Conservation (phyloP, 1,140 invertebrate species). For the Pseudomyrmex dendroicus region DNA sequence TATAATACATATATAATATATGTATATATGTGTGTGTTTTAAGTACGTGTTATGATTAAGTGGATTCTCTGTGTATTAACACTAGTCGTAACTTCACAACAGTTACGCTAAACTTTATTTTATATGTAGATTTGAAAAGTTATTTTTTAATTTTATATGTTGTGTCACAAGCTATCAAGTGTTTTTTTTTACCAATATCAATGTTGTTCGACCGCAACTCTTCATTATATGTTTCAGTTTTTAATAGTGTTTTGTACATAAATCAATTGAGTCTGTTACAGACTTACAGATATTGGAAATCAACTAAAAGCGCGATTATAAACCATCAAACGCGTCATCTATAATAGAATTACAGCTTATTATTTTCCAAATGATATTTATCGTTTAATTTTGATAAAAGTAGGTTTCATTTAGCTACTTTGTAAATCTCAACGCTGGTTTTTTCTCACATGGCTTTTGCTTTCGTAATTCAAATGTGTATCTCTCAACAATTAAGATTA, state of each 20-base stretch:
- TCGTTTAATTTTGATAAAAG: conserved; percentile 6
- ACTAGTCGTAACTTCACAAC: too few relatives aligned
- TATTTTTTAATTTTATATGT: conserved; percentile 3
- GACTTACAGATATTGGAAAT: background rate
- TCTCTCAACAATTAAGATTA: conserved; percentile 17
- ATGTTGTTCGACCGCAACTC: background rate
- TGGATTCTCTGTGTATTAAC: background rate
- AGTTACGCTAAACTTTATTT: too few relatives aligned
- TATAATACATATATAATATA: too few relatives aligned
- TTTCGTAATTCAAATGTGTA: background rate
- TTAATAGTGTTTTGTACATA: background rate
- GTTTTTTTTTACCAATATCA: background rate
- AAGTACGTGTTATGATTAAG: too few relatives aligned
- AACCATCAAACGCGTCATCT: background rate
- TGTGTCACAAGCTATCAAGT: too few relatives aligned
- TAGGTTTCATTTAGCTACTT: conserved; percentile 21
- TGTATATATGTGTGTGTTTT: too few relatives aligned
- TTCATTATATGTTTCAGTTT: too few relatives aligned
- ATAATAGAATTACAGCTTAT: conserved; percentile 15
- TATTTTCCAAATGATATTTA: conserved; percentile 34
- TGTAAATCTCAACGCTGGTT: background rate
- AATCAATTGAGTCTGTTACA: background rate
- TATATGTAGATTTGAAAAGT: too few relatives aligned
- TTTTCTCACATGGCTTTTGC: background rate
- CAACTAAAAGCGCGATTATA: background rate